A percentile compares a stretch with the other conserved stretches of the same genome.
Evolutionary conservation across 2,797 vertebrate species (phyloP).

Genomic region (Allobates femoralis): DNA sequence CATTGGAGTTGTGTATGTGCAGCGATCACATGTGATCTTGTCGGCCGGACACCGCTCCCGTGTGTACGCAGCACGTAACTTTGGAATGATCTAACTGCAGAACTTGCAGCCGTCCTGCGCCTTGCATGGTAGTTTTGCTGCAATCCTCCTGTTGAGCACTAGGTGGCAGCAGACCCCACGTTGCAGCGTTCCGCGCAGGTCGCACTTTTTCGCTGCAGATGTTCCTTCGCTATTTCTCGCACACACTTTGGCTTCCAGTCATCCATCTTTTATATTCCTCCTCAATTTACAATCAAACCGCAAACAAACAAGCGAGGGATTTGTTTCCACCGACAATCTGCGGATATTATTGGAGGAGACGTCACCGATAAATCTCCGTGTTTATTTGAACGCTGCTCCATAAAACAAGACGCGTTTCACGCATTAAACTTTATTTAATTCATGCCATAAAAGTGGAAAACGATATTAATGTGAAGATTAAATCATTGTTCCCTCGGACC

Average conservation of each 20-base stretch:
- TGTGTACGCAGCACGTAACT: no score
- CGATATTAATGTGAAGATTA: conserved; percentile 17
- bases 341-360: not conserved
- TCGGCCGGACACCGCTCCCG: no score
- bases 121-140: not conserved
- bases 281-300: conserved; percentile 20
- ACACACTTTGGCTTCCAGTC: not conserved
- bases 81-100: no score
- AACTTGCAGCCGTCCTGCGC: no score
- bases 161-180: conserved; percentile 30
- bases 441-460: conserved; percentile 23
- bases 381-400: not conserved
- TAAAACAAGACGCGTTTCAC: not conserved
- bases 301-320: conserved; percentile 19
- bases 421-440: conserved; percentile 14
- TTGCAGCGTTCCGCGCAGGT: not conserved
- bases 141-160: not conserved
- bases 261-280: conserved; percentile 36
- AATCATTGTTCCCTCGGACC: not conserved
- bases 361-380: conserved; percentile 12
- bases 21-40: no score
- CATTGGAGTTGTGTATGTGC: no score
- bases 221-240: not conserved
- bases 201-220: not conserved
- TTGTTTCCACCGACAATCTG: not conserved